Percentiles rank a stretch among this genome's conserved stretches.
phyloP scores from a whole-genome alignment of 1,140 invertebrate species.

The Protaetia brevitarsis region DNA sequence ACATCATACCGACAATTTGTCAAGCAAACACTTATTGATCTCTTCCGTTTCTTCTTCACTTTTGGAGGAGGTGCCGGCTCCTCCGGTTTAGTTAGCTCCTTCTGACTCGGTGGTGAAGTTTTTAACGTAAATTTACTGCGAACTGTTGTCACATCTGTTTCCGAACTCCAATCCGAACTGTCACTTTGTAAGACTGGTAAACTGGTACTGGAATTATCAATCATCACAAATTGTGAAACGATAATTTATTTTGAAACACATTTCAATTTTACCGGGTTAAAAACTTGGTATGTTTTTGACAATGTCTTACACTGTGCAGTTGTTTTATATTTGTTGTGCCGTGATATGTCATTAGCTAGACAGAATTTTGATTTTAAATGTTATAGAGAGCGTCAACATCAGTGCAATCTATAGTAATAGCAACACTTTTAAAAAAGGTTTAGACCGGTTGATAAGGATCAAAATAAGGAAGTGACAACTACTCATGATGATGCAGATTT shows the following conservation, averaged over 20 bases:
- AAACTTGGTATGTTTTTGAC: constrained; percentile 22
- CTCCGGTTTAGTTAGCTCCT: constrained; percentile 8
- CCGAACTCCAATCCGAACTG: constrained; percentile 30
- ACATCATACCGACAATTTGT: constrained; percentile 72
- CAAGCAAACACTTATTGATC: constrained; percentile 60
- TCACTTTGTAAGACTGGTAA: constrained; percentile 32
- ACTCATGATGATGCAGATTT: no score
- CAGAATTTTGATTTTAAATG: no score
- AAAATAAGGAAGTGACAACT: no score
- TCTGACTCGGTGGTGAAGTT: neutral
- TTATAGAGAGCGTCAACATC: no score
- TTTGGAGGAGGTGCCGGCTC: neutral
- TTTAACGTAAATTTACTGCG: neutral
- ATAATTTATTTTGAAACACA: constrained; percentile 9
- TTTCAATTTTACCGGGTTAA: constrained; percentile 26
- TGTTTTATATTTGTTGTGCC: constrained; percentile 6
- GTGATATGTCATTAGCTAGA: no score
- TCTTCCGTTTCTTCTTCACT: constrained; percentile 37
- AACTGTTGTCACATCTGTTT: constrained; percentile 15
- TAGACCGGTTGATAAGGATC: no score
- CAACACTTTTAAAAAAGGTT: no score
- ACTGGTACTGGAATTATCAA: constrained; percentile 33
- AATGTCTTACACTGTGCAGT: constrained; percentile 1
- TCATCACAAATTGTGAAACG: constrained; percentile 28
- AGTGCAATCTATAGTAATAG: no score